These are phyloP conservation scores for Catonia carolina DNA, from an alignment of 2,888 invertebrate species.

Conservation along the genomic window DNA sequence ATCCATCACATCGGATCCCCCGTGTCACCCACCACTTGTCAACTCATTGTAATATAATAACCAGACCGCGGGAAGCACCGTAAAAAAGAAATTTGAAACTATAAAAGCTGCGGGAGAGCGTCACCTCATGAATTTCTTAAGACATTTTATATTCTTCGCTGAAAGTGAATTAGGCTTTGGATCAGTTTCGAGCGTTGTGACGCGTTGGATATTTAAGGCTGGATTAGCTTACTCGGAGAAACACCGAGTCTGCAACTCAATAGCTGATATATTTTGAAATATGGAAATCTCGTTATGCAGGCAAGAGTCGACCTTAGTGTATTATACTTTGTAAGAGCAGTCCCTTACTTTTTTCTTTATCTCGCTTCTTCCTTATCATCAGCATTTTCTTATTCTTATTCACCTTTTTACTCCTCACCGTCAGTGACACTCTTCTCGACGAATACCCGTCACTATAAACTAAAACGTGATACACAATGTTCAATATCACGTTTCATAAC, in stretches of 20 bases:
- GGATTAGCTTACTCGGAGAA: slow-evolving; percentile 12
- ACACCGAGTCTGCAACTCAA: slow-evolving; percentile 13
- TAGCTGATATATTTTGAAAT: slow-evolving; percentile 12
- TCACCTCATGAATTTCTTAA: slow-evolving; percentile 21
- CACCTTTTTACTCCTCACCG: too few relatives aligned
- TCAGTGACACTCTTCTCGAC: too few relatives aligned
- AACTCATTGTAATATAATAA: slow-evolving; percentile 11
- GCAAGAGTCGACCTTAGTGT: not conserved
- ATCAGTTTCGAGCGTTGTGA: slow-evolving; percentile 8
- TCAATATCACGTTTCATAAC: too few relatives aligned
- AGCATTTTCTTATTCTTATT: too few relatives aligned
- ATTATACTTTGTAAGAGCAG: too few relatives aligned
- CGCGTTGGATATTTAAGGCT: slow-evolving; percentile 6
- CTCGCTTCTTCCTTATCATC: too few relatives aligned
- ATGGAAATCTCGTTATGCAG: slow-evolving; percentile 13
- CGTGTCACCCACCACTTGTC: slow-evolving; percentile 7
- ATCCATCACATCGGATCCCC: slow-evolving; percentile 8
- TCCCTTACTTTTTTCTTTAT: too few relatives aligned
- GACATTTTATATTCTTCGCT: slow-evolving; percentile 17
- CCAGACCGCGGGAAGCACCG: not conserved
- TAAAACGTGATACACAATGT: too few relatives aligned
- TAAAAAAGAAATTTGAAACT: slow-evolving; percentile 19
- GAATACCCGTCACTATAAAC: too few relatives aligned
- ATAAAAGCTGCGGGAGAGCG: slow-evolving; percentile 19
- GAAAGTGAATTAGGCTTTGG: slow-evolving; percentile 18